Conservation (phyloP, 2,888 invertebrate species). For the Parnassius smintheus region DNA sequence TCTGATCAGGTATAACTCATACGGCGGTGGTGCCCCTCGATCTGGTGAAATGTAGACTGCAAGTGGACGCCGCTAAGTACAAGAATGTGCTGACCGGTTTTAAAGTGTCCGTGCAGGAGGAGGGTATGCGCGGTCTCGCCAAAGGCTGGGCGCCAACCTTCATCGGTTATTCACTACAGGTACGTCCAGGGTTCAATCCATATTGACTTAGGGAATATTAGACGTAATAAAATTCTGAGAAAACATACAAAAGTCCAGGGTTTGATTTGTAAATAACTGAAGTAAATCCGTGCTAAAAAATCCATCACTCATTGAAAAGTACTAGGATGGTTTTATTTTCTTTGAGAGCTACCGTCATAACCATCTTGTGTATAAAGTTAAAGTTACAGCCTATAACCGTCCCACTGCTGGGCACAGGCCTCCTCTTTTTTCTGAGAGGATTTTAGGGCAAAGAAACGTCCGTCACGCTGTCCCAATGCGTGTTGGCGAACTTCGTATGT, state of each 20-base stretch:
- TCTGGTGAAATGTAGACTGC: slow-evolving; percentile 96
- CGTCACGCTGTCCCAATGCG: too few species aligned
- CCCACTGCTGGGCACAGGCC: too few species aligned
- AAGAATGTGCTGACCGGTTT: slow-evolving; percentile 93
- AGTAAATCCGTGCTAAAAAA: too few species aligned
- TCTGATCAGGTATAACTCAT: slow-evolving; percentile 89
- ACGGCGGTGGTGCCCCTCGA: slow-evolving; percentile 97
- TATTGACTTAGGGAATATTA: not conserved
- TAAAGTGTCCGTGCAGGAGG: slow-evolving; percentile 91
- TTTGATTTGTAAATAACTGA: too few species aligned
- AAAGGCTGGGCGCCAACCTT: slow-evolving; percentile 99
- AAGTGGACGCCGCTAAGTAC: slow-evolving; percentile 96
- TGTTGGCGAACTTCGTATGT: too few species aligned
- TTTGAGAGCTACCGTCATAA: too few species aligned
- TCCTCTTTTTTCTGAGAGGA: too few species aligned
- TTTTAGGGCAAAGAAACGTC: too few species aligned
- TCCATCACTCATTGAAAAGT: too few species aligned
- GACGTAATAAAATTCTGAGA: not conserved
- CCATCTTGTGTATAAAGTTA: too few species aligned
- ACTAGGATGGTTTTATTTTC: too few species aligned
- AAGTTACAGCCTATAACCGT: too few species aligned
- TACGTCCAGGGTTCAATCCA: slow-evolving; percentile 33
- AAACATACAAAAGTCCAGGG: not conserved
- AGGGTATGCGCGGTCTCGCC: slow-evolving; percentile 90
- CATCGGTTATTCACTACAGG: slow-evolving; percentile 96